phyloP scores from a whole-genome alignment of 53 echinoderm and acorn worm species.

The Arbacia lixula region DNA sequence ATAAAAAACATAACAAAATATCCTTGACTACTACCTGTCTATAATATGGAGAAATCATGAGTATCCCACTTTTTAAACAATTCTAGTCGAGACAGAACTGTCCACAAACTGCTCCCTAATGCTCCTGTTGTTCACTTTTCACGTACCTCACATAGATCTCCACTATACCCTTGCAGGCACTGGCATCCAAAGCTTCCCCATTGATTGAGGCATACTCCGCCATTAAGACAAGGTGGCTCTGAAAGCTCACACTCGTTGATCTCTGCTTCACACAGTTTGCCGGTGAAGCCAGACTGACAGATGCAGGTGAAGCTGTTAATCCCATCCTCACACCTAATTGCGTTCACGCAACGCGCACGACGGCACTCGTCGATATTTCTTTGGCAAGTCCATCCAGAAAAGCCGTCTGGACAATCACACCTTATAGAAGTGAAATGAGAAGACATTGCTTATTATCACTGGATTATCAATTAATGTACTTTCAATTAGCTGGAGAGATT shows the following conservation, averaged over 20 bases:
- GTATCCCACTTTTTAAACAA: too few relatives aligned
- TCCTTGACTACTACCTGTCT: too few relatives aligned
- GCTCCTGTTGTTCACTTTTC: too few relatives aligned
- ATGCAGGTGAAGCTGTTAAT: not conserved
- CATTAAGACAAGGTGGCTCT: not conserved
- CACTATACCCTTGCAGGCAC: slow-evolving; percentile 23
- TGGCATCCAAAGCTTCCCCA: slow-evolving; percentile 3
- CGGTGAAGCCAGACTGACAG: slow-evolving; percentile 11
- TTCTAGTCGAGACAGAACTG: too few relatives aligned
- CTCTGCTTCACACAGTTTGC: not conserved
- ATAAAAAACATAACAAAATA: too few relatives aligned
- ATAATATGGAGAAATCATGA: too few relatives aligned
- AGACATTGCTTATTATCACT: too few relatives aligned
- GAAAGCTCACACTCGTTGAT: slow-evolving; percentile 8
- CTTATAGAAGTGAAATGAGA: not conserved
- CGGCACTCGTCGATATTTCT: slow-evolving; percentile 19
- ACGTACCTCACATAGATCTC: not conserved
- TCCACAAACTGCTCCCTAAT: too few relatives aligned
- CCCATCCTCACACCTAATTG: not conserved
- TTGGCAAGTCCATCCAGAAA: not conserved
- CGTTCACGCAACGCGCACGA: not conserved
- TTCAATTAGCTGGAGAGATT: too few relatives aligned
- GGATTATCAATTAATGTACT: too few relatives aligned
- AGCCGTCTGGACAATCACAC: not conserved
- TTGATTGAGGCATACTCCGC: slow-evolving; percentile 4